phyloP scores from a whole-genome alignment of 1,140 invertebrate genomes.

The Caenorhabditis briggsae region DNA sequence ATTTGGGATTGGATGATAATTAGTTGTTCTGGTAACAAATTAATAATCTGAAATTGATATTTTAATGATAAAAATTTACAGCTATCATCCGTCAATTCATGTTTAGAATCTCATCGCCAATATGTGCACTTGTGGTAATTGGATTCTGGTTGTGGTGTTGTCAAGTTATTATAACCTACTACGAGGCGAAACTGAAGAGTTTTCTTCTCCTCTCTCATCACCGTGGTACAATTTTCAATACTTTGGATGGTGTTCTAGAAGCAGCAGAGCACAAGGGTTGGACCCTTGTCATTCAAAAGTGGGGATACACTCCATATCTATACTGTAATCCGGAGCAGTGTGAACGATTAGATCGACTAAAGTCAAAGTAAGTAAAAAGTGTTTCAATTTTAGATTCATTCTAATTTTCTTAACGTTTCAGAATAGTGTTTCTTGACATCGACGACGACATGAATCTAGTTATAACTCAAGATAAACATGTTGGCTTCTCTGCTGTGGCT shows the following conservation, averaged over 20 bases:
- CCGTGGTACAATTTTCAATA: conserved; percentile 52
- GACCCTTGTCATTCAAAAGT: conserved; percentile 33
- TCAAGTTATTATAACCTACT: conserved; percentile 39
- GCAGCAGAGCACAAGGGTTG: conserved; percentile 45
- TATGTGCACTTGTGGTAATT: conserved; percentile 47
- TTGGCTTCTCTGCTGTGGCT: conserved; percentile 19
- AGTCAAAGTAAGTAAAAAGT: not conserved
- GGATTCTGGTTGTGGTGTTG: conserved; percentile 58
- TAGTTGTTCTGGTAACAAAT: conserved; percentile 10
- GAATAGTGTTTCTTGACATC: not conserved
- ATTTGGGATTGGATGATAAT: conserved; percentile 52
- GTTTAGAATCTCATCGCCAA: conserved; percentile 14
- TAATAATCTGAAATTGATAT: not conserved
- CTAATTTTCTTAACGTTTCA: not conserved
- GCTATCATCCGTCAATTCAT: conserved; percentile 43
- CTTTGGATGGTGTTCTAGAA: conserved; percentile 45
- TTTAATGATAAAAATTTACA: not conserved
- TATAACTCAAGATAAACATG: conserved; percentile 6
- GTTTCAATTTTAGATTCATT: not conserved
- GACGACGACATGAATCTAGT: not conserved
- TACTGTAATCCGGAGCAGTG: conserved; percentile 58
- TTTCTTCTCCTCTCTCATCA: conserved; percentile 51
- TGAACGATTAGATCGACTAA: conserved; percentile 25
- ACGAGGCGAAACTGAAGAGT: conserved; percentile 59
- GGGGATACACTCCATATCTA: conserved; percentile 55